phyloP scores from a whole-genome alignment of 2,113 vertebrate genomes.

The Henicopernis longicauda region DNA sequence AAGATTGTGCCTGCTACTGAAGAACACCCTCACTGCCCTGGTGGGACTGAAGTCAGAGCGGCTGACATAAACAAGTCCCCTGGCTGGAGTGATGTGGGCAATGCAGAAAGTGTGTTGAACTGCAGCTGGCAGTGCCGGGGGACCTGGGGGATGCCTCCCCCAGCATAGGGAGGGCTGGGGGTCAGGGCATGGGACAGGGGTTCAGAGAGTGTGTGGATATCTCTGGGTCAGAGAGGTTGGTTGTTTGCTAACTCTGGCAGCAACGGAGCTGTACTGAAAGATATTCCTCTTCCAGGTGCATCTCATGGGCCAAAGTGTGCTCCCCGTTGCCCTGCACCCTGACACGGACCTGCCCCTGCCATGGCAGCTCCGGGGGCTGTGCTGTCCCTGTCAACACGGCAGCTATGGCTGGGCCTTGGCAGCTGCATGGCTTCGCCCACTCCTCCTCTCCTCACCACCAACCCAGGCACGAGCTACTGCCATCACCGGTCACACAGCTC shows the following conservation, averaged over 20 bases:
- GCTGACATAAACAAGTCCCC: background rate
- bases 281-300: background rate
- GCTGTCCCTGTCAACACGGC: rapidly evolving
- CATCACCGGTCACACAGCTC: rapidly evolving
- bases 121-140: background rate
- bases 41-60: background rate
- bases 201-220: background rate
- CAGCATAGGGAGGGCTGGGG: background rate
- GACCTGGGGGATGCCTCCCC: background rate
- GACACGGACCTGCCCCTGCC: rapidly evolving
- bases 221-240: background rate
- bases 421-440: rapidly evolving
- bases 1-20: background rate
- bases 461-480: background rate
- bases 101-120: background rate
- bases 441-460: background rate
- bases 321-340: background rate
- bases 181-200: rapidly evolving
- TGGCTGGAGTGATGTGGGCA: background rate
- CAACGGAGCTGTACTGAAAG: rapidly evolving
- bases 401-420: background rate
- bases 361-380: background rate
- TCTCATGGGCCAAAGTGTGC: background rate
- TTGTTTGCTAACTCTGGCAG: background rate
- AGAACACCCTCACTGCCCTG: background rate